Evolutionary conservation across 2,113 vertebrate genomes (phyloP).

Genomic region (Blennius ocellaris): DNA sequence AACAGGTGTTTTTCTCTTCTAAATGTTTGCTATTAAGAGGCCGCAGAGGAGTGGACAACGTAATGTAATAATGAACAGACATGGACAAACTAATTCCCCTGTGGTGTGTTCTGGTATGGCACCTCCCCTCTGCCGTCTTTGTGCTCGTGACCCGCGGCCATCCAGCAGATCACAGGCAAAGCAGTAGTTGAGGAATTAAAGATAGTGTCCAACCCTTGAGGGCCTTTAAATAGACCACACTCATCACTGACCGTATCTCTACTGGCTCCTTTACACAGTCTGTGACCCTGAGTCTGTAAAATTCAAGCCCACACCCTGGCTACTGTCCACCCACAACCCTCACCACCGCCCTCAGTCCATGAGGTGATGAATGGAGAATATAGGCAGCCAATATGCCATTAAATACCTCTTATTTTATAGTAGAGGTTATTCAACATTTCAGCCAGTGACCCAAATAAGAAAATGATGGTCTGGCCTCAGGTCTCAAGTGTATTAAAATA

Average conservation of each 20-base stretch:
- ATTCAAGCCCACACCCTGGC: slow-evolving; percentile 11
- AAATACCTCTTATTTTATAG: slow-evolving; percentile 47
- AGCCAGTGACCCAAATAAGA: slow-evolving; percentile 62
- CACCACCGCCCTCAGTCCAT: slow-evolving; percentile 17
- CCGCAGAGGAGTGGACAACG: neutral
- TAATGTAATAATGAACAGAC: neutral
- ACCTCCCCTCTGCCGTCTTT: slow-evolving; percentile 20
- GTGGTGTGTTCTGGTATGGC: slow-evolving; percentile 9
- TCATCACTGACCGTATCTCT: slow-evolving; percentile 59
- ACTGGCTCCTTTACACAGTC: slow-evolving; percentile 48
- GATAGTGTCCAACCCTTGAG: slow-evolving; percentile 52
- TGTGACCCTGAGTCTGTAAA: slow-evolving; percentile 44
- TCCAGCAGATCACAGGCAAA: slow-evolving; percentile 49
- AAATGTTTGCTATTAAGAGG: neutral
- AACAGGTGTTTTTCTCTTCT: slow-evolving; percentile 13
- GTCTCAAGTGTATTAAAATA: slow-evolving; percentile 70
- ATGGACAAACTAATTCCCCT: neutral
- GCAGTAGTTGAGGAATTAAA: slow-evolving; percentile 44
- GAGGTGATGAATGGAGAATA: slow-evolving; percentile 42
- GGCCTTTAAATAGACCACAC: slow-evolving; percentile 64
- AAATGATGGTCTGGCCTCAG: slow-evolving; percentile 55
- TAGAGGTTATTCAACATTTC: slow-evolving; percentile 57
- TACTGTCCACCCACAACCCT: neutral
- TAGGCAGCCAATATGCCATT: slow-evolving; percentile 38
- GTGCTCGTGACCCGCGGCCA: slow-evolving; percentile 36